Conservation (phyloP, 2,797 vertebrate genomes). For the Triplophysa bombifrons region DNA sequence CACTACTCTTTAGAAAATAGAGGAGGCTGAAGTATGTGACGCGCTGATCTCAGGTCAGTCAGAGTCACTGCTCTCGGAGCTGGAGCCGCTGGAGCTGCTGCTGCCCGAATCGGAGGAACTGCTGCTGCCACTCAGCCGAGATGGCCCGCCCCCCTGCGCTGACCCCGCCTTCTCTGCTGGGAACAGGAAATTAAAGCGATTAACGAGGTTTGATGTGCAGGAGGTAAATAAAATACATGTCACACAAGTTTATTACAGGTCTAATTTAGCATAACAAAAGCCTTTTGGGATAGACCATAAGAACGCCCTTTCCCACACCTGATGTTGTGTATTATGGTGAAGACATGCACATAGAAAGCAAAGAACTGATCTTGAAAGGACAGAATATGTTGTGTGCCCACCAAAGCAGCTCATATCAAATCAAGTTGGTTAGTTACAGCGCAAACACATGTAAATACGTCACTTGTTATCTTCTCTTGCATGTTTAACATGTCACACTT, state of each 20-base stretch:
- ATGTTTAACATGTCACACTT: background rate
- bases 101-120: constrained; percentile 91
- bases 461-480: constrained; percentile 26
- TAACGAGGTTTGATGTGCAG: background rate
- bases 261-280: background rate
- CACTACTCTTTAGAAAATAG: constrained; percentile 58
- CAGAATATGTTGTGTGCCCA: constrained; percentile 35
- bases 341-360: constrained; percentile 59
- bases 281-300: background rate
- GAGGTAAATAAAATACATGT: background rate
- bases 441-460: constrained; percentile 33
- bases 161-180: constrained; percentile 86
- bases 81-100: constrained; percentile 96
- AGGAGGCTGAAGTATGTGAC: constrained; percentile 45
- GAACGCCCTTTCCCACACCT: constrained; percentile 31
- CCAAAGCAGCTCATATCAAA: constrained; percentile 52
- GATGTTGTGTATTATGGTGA: constrained; percentile 50
- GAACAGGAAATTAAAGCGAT: constrained; percentile 48
- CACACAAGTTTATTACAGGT: background rate
- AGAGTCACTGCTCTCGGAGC: constrained; percentile 95
- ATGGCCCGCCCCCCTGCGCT: constrained; percentile 85
- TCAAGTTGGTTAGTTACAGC: constrained; percentile 40
- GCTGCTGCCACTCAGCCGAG: constrained; percentile 92
- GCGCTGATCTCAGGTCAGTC: constrained; percentile 77
- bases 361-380: constrained; percentile 54